Evolutionary conservation across 2,888 invertebrate genomes (phyloP).

Genomic region (Ischnura elegans): DNA sequence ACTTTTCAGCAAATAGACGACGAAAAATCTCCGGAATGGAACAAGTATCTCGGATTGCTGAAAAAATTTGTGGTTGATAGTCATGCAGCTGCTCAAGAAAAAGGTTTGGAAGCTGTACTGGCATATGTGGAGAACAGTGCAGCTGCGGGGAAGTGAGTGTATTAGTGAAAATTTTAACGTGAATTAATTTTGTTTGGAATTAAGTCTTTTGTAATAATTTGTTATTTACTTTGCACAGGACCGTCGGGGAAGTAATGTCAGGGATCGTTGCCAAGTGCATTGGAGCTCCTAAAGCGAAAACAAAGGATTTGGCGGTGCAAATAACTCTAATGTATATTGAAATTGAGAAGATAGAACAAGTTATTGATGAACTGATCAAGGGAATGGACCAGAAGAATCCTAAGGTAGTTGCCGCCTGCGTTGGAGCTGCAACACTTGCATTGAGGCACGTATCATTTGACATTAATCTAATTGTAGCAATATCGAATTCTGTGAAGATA

Average conservation of each 20-base stretch:
- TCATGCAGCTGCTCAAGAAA: conserved; percentile 97
- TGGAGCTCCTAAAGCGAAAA: conserved; percentile 93
- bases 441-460: conserved; percentile 79
- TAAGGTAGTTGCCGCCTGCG: conserved; percentile 93
- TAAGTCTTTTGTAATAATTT: background rate
- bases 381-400: conserved; percentile 98
- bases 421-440: conserved; percentile 86
- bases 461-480: background rate
- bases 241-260: conserved; percentile 92
- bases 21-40: conserved; percentile 96
- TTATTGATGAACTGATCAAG: conserved; percentile 94
- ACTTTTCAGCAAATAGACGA: conserved; percentile 92
- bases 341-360: conserved; percentile 95
- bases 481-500: background rate
- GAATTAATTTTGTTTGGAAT: background rate
- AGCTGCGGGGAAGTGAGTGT: conserved; percentile 87
- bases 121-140: conserved; percentile 95
- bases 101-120: conserved; percentile 94
- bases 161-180: background rate
- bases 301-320: conserved; percentile 94
- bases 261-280: conserved; percentile 95
- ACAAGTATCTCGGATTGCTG: conserved; percentile 92
- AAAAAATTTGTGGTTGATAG: conserved; percentile 97
- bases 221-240: conserved; percentile 78
- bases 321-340: conserved; percentile 96